Percentiles rank a stretch among this genome's conserved stretches.
phyloP scores from a whole-genome alignment of 2,888 invertebrate species.

The Biston betularia region DNA sequence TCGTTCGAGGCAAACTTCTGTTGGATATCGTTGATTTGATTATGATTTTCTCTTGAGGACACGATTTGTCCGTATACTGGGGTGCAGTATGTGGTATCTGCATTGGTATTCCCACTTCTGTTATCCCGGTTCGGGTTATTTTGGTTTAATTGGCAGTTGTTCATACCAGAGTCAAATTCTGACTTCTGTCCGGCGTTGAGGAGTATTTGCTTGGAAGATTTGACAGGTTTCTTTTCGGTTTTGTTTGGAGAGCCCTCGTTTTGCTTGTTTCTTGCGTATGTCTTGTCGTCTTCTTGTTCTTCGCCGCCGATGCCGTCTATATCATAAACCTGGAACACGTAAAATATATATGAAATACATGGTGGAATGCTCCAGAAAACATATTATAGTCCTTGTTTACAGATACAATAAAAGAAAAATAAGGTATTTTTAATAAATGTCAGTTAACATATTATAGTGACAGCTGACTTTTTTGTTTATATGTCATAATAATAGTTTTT shows the following conservation, averaged over 20 bases:
- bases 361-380: no score
- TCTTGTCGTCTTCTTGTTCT: conserved; percentile 74
- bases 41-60: conserved; percentile 79
- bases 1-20: conserved; percentile 74
- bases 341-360: not conserved
- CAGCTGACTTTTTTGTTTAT: no score
- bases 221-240: conserved; percentile 65
- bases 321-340: conserved; percentile 76
- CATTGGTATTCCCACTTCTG: conserved; percentile 58
- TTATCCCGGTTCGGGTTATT: conserved; percentile 62
- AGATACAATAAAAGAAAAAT: no score
- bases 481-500: no score
- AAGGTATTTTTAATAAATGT: no score
- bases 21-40: conserved; percentile 81
- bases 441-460: no score
- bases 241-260: conserved; percentile 62
- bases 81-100: conserved; percentile 79
- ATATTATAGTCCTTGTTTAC: no score
- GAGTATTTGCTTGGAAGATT: conserved; percentile 81
- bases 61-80: conserved; percentile 82
- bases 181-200: conserved; percentile 81
- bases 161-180: conserved; percentile 83
- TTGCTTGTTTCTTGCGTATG: conserved; percentile 55
- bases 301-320: conserved; percentile 80
- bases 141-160: conserved; percentile 77